Evolutionary conservation across 64 coral and sea anemone genomes (phyloP), one percentile per base, ranked within the genome.

Genomic region (Pachyseris speciosa): DNA sequence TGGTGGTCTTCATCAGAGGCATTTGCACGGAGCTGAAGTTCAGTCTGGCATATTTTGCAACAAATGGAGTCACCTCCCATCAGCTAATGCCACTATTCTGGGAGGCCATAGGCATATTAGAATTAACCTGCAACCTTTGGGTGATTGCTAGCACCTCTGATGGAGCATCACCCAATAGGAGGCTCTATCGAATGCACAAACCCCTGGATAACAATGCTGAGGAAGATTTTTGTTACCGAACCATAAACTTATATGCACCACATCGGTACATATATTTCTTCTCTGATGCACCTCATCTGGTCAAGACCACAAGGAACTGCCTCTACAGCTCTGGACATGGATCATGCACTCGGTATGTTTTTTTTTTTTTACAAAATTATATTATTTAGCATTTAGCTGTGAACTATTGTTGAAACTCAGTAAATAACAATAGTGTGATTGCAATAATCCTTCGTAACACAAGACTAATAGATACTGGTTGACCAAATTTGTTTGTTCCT

Each of bases 231-330:
- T 72, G 84, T 32, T 87, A 87, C 65, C 66, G 84, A 33, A 87
- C 65, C 52, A 63, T 73, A 70, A 87, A 87, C 48, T 32, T 87
- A 26, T 87, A 87, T 69, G 84, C 84, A 16, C 84, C 42, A 70
- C 84, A 73, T 28, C 84, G 84, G 19, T 87, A 52, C 64, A 87
- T 87, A 38, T 87, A 87, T 64, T 69, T 85, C 33, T 85, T 83
- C 78, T 83, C 78, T 2, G 78, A 83, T 83, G 78, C 49, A 61
- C 78, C 78, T 3, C 78, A 83, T 63, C 51, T 83, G 27, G 53
- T 83, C 19, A 83, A 83, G 32, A 83, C 78, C 16, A 83, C 78
- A 31, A 61, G 78, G 34, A 83, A 83, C 51, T 83, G 78, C 51
- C 49, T 83, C 27, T 37, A 83, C 29, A 25, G 29, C 37, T 83